Percentiles rank a stretch among this genome's conserved stretches.
These are phyloP conservation scores for Tetanocera ferruginea DNA, from an alignment of 2,888 invertebrate genomes.

Conservation along the genomic window DNA sequence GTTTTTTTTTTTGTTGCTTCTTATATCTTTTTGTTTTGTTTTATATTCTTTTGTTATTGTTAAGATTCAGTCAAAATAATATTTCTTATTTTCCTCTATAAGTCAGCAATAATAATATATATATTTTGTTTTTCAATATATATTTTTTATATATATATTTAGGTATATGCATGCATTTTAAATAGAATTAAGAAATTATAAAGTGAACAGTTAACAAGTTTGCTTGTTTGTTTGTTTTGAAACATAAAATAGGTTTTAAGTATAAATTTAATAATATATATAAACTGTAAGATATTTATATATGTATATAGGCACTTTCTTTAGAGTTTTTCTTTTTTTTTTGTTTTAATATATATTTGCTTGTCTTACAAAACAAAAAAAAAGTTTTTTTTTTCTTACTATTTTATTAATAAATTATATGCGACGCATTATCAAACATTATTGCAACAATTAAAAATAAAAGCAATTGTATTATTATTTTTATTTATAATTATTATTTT, in stretches of 20 bases:
- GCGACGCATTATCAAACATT: conserved; percentile 24
- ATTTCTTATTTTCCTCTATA: not conserved
- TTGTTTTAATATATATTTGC: conserved; percentile 38
- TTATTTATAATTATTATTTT: conserved; percentile 40
- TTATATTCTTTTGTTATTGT: conserved; percentile 23
- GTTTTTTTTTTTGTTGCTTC: conserved; percentile 5
- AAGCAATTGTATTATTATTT: conserved; percentile 35
- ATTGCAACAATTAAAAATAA: conserved; percentile 33
- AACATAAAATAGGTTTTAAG: conserved; percentile 23
- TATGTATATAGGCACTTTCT: conserved; percentile 43
- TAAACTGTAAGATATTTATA: conserved; percentile 41
- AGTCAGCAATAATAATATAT: conserved; percentile 10
- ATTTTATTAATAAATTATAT: not conserved
- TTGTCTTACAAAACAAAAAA: conserved; percentile 26
- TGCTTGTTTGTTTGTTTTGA: conserved; percentile 21
- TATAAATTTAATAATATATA: conserved; percentile 40
- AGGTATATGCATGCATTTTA: not conserved
- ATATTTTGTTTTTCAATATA: not conserved
- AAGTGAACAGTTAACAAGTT: not conserved
- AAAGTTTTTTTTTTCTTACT: conserved; percentile 35
- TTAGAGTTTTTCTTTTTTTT: conserved; percentile 44
- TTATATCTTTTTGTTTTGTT: not conserved
- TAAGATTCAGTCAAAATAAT: conserved; percentile 34
- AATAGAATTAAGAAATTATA: conserved; percentile 3
- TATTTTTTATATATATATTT: conserved; percentile 9